Conservation (phyloP, 2,113 vertebrate species). For the Pteronura brasiliensis region DNA sequence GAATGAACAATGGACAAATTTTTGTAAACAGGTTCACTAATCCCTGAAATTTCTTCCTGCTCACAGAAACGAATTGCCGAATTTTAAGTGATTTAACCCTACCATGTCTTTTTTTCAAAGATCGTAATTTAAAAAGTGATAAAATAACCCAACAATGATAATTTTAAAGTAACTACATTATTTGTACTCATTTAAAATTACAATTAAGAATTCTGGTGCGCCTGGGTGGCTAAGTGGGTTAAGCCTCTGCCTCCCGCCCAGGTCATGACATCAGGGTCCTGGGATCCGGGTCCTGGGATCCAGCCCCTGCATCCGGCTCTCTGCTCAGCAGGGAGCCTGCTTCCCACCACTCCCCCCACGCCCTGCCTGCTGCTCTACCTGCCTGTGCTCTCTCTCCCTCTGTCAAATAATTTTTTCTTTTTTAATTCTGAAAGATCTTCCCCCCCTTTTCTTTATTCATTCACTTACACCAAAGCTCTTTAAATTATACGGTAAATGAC, state of each 20-base stretch:
- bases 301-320: fast-evolving
- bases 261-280: no score
- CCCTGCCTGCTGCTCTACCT: no score
- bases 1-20: background rate
- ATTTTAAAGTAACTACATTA: conserved; percentile 34
- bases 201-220: background rate
- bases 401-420: no score
- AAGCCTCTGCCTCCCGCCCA: no score
- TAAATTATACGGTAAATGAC: conserved; percentile 42
- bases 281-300: no score
- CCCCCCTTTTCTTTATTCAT: conserved; percentile 1
- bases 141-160: conserved; percentile 29
- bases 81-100: background rate
- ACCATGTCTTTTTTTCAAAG: conserved; percentile 13
- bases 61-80: background rate
- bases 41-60: background rate
- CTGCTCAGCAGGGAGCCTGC: no score
- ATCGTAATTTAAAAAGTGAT: conserved; percentile 23
- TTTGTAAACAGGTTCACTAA: background rate
- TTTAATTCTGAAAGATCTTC: conserved; percentile 8
- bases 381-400: background rate
- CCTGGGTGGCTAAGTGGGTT: no score
- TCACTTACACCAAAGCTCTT: conserved; percentile 30
- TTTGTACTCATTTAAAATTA: conserved; percentile 35
- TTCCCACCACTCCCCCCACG: no score